Percentiles rank a stretch among this genome's conserved stretches.
Conservation (phyloP, 2,113 vertebrate genomes). For the Rhipidura dahli region DNA sequence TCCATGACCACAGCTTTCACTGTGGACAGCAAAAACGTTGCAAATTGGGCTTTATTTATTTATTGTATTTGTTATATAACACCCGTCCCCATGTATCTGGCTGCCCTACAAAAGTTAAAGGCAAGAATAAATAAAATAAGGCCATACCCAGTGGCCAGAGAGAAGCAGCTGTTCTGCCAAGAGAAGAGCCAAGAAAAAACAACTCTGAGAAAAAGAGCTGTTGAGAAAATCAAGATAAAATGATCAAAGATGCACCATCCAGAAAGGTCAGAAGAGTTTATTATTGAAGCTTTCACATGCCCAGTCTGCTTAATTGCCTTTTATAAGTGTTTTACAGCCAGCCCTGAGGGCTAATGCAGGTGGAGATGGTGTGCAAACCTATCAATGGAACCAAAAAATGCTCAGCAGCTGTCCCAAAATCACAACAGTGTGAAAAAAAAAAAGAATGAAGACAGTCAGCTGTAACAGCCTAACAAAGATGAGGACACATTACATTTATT, state of each 20-base stretch:
- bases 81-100: conserved; percentile 65
- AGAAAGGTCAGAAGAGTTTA: conserved; percentile 16
- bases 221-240: conserved; percentile 47
- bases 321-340: background rate
- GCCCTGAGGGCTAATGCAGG: background rate
- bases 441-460: background rate
- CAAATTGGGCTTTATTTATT: conserved; percentile 60
- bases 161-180: conserved; percentile 60
- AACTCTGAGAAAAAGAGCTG: conserved; percentile 1
- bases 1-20: conserved; percentile 66
- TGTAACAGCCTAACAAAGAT: background rate
- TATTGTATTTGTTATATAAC: conserved; percentile 68
- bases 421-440: background rate
- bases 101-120: conserved; percentile 52
- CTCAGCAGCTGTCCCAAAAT: background rate
- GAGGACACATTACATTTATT: background rate
- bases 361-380: background rate
- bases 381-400: background rate
- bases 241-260: conserved; percentile 9
- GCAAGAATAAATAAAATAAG: conserved; percentile 58
- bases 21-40: conserved; percentile 23
- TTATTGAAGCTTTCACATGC: background rate
- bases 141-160: conserved; percentile 14
- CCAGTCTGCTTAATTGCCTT: background rate
- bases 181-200: conserved; percentile 43